A percentile compares a stretch with the other conserved stretches of the same genome.
phyloP scores from a whole-genome alignment of 37 sponge, comb jelly and placozoan genomes.

The Chondrosia reniformis region DNA sequence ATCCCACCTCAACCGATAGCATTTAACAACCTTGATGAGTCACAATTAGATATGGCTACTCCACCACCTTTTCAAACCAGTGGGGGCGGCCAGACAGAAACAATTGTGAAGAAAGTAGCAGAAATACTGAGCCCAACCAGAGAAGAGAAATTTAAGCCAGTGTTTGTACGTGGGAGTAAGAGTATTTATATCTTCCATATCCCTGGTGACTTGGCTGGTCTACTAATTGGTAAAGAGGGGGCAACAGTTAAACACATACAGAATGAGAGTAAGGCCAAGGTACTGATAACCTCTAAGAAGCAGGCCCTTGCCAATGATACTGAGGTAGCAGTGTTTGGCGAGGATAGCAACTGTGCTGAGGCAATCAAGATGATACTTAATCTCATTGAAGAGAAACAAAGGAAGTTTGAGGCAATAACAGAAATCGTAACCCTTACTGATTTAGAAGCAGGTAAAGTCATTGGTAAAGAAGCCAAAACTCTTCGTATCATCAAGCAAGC shows the following conservation, averaged over 20 bases:
- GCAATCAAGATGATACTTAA: conserved; percentile 26
- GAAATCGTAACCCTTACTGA: conserved; percentile 26
- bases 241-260: conserved; percentile 54
- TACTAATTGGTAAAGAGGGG: conserved; percentile 73
- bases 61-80: too few relatives aligned
- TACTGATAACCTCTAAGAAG: conserved; percentile 24
- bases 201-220: conserved; percentile 58
- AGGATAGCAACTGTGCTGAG: conserved; percentile 31
- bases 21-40: too few relatives aligned
- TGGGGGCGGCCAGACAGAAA: too few relatives aligned
- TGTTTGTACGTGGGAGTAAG: not conserved
- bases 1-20: too few relatives aligned
- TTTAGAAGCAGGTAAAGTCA: conserved; percentile 16
- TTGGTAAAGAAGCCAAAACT: conserved; percentile 27
- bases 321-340: conserved; percentile 26
- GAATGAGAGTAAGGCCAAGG: conserved; percentile 51
- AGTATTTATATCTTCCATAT: not conserved
- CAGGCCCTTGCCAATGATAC: not conserved
- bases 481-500: conserved; percentile 9
- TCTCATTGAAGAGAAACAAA: conserved; percentile 7
- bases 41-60: too few relatives aligned
- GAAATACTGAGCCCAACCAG: too few relatives aligned
- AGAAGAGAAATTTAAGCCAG: too few relatives aligned
- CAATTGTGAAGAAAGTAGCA: too few relatives aligned
- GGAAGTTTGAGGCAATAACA: not conserved